Evolutionary conservation across 2,888 invertebrate species (phyloP), one percentile per base, ranked within the genome.

Genomic region (Microlaimidae sp.): DNA sequence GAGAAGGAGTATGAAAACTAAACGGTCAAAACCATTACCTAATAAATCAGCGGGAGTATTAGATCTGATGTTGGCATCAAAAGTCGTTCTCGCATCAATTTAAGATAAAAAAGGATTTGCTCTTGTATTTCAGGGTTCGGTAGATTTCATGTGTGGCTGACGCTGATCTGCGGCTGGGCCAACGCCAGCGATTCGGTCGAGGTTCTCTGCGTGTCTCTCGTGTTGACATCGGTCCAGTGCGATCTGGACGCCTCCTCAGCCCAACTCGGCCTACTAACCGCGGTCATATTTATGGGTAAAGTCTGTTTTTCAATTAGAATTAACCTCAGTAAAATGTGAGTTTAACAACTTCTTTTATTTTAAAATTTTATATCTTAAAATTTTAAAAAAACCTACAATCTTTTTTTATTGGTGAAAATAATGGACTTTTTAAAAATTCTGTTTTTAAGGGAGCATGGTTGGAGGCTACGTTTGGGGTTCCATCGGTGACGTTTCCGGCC

Each of bases 131-230:
- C 47, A 81, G 83, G 82, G 69, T 83, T 83, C 81, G 85, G 85
- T 68, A 80, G 82, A 74, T 89, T 88, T 75, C 88, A 89, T 75
- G 84, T 85, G 75, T 77, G 84, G 68, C 78, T 89, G 71, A 77
- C 89, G 77, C 81, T 82, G 70, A 82, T 89, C 73, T 88, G 88
- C 77, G 88, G 89, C 64, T 83, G 88, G 75, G 87, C 88, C 74
- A 85, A 84, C 69, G 75, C 83, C 63, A 86, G 86, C 73, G 88
- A 89, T 78, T 87, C 88, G 78, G 86, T 89, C 82, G 88, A 88
- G 76, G 86, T 88, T 76, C 84, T 89, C 25, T 70, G 72, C 61
- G 78, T 89, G 82, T 88, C 88, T 62, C 89, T 88, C 78, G 85
- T 89, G 73, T 76, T 89, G 59, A 88, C 88, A 46, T 85, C 86